Evolutionary conservation across 2,888 invertebrate genomes (phyloP), one percentile per base, ranked within the genome.

Genomic region (Ornithoptera priamus): DNA sequence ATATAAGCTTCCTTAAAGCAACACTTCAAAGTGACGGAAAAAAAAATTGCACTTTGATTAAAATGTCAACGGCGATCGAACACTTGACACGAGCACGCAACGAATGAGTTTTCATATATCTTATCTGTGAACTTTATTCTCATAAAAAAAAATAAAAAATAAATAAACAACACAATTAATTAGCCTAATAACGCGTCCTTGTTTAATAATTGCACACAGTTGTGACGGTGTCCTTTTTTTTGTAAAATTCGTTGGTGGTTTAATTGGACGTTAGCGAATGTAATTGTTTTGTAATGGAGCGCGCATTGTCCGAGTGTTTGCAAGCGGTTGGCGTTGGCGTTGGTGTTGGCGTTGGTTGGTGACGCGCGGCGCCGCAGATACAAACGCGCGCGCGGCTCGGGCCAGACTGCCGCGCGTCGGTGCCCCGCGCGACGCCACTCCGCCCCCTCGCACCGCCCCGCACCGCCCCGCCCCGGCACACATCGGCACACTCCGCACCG

Each of bases 11-110:
- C 78, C 76, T 4, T 72, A 81, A 81, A 77, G 79, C 80, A 72
- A 71, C 78, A 85, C 81, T 80, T 18, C 78, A 78, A 76, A 77
- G 74, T 65, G n/a, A 57, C 77, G 82, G 84, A 83, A 79, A 82
- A 76, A 39, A 39, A 73, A 77, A 78, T 84, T 79, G 78, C 85
- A 84, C 83, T 81, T 22, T 36, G 57, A 30, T 58, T n/a, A 58
- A 59, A 74, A 78, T 75, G 77, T 82, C 78, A 79, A 78, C 82
- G 77, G 77, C 83, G 77, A 82, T 84, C 81, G 77, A 85, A 84
- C 87, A 89, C 90, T 84, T 78, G 77, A 73, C 88, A 89, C 87
- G 86, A 76, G 77, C 85, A 85, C 85, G 80, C 76, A 83, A 82
- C 85, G 81, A 83, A 78, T 83, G 81, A 77, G 76, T 77, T 77